Percentiles rank a stretch among this genome's conserved stretches.
phyloP scores from a whole-genome alignment of 2,797 vertebrate genomes.

The Sus cebifrons region DNA sequence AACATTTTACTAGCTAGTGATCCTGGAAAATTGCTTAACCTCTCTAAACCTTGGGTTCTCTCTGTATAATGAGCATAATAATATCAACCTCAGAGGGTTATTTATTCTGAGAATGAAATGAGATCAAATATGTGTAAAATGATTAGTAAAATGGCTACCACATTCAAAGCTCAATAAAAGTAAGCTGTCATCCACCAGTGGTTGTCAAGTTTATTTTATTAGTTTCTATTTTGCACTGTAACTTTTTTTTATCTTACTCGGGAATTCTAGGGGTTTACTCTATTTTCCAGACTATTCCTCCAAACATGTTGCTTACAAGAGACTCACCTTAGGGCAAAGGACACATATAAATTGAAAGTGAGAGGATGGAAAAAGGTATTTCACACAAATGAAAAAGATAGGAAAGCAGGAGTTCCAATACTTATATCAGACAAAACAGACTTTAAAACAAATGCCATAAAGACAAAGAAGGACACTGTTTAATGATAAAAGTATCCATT shows the following conservation, averaged over 20 bases:
- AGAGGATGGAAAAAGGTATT: no score
- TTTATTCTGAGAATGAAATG: conserved; percentile 69
- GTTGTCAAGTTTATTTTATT: conserved; percentile 24
- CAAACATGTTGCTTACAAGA: not conserved
- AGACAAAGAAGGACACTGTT: no score
- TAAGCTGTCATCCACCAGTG: not conserved
- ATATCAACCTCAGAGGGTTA: conserved; percentile 37
- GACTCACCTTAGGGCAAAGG: no score
- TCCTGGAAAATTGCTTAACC: not conserved
- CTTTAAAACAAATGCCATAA: no score
- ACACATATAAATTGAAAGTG: no score
- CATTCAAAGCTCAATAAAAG: conserved; percentile 54
- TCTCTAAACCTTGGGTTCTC: not conserved
- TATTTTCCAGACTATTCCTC: not conserved
- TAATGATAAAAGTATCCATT: no score
- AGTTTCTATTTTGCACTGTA: conserved; percentile 47
- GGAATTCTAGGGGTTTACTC: not conserved
- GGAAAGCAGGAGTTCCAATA: no score
- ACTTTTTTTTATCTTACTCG: not conserved
- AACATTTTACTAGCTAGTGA: conserved; percentile 49
- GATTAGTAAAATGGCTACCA: conserved; percentile 42
- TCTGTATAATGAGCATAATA: conserved; percentile 51
- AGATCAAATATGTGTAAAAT: conserved; percentile 58
- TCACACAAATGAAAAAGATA: no score
- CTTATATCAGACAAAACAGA: no score